Conservation (phyloP, 1,140 invertebrate genomes). For the Lerema accius region DNA sequence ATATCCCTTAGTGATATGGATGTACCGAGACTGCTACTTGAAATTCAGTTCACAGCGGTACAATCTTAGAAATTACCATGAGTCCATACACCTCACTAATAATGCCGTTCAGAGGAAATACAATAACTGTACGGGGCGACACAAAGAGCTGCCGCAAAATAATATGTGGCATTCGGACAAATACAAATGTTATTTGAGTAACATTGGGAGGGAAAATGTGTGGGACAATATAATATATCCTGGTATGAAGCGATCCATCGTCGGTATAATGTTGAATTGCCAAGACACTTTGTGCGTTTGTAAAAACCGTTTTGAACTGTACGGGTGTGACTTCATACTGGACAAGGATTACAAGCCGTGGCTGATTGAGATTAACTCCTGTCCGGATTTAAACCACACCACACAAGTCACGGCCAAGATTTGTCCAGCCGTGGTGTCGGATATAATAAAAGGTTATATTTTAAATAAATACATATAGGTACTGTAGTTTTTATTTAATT, state of each 20-base stretch:
- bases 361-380: conserved; percentile 97
- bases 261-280: conserved; percentile 89
- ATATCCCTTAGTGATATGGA: conserved; percentile 91
- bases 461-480: neutral
- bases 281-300: conserved; percentile 90
- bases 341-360: conserved; percentile 94
- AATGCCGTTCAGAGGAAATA: conserved; percentile 95
- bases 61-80: conserved; percentile 91
- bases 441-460: conserved; percentile 92
- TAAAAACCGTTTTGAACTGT: conserved; percentile 94
- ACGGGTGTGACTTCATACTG: conserved; percentile 96
- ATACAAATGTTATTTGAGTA: conserved; percentile 87
- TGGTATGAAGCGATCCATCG: conserved; percentile 92
- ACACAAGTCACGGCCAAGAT: conserved; percentile 92
- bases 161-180: conserved; percentile 94
- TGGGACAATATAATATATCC: conserved; percentile 91
- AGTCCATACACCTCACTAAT: conserved; percentile 96
- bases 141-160: conserved; percentile 87
- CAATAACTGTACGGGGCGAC: conserved; percentile 84
- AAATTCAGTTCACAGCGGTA: conserved; percentile 95
- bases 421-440: conserved; percentile 91
- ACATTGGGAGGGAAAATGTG: conserved; percentile 66
- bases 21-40: conserved; percentile 94
- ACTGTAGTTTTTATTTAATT: too few relatives aligned
- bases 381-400: conserved; percentile 92